These are phyloP conservation scores for Entomyzon cyanotis DNA, from an alignment of 2,113 vertebrate species.

Conservation along the genomic window DNA sequence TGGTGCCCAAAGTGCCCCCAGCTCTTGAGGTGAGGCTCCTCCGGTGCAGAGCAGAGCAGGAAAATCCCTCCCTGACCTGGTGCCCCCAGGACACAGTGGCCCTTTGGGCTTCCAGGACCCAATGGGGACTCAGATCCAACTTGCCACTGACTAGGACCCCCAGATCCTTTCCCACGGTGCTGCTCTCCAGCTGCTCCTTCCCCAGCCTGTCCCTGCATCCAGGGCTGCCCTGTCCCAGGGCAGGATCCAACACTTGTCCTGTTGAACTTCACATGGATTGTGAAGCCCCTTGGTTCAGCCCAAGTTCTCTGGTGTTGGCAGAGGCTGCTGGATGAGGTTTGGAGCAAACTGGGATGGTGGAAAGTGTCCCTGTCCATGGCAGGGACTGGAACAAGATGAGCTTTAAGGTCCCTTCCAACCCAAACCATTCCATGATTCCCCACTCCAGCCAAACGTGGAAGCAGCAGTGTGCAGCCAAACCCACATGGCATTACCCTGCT, in stretches of 20 bases:
- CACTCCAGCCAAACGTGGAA: not conserved
- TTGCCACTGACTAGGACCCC: not conserved
- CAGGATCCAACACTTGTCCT: not conserved
- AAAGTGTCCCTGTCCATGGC: not conserved
- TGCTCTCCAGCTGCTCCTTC: not conserved
- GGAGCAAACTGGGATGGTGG: not conserved
- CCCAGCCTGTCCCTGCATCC: not conserved
- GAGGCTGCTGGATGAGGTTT: not conserved
- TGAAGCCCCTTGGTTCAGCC: not conserved
- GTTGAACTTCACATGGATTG: accelerated
- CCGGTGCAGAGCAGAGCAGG: not conserved
- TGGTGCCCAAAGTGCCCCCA: not conserved
- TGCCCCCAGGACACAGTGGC: not conserved
- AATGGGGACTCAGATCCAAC: not conserved
- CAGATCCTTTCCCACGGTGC: not conserved
- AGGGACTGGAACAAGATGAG: not conserved
- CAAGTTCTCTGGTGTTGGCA: not conserved
- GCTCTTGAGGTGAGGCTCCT: not conserved
- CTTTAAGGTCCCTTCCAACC: not conserved
- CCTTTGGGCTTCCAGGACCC: not conserved
- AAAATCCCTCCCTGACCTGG: not conserved
- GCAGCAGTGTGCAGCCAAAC: not conserved
- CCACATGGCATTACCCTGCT: not conserved
- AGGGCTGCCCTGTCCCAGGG: not conserved
- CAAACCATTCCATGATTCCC: not conserved